Evolutionary conservation across 2,113 vertebrate genomes (phyloP).

Genomic region (Gobius niger): DNA sequence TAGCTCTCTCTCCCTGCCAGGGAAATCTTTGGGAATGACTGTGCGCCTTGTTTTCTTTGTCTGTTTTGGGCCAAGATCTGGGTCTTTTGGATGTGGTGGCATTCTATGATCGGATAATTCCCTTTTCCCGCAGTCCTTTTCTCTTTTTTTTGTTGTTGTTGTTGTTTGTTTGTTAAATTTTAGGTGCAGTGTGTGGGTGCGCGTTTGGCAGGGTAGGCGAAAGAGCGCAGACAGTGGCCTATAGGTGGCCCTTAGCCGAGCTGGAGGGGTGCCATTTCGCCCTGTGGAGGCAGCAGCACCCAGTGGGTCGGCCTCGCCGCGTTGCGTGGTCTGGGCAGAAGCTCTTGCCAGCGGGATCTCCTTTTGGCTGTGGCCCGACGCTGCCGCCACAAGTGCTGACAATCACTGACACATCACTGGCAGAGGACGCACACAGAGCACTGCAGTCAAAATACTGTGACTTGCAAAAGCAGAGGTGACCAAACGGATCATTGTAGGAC

Average conservation of each 20-base stretch:
- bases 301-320: conserved; percentile 36
- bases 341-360: conserved; percentile 65
- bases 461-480: background rate
- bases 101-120: conserved; percentile 74
- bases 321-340: conserved; percentile 44
- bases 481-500: background rate
- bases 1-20: conserved; percentile 49
- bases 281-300: conserved; percentile 64
- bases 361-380: conserved; percentile 64
- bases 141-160: background rate
- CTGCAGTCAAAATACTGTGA: conserved; percentile 16
- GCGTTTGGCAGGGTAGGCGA: conserved; percentile 55
- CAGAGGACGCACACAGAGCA: conserved; percentile 33
- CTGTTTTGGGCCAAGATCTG: conserved; percentile 70
- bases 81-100: conserved; percentile 69
- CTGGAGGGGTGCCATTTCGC: conserved; percentile 71
- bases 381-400: conserved; percentile 43
- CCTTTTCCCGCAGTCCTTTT: conserved; percentile 48
- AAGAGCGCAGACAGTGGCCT: conserved; percentile 62
- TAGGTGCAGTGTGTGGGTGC: conserved; percentile 52
- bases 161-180: conserved; percentile 17
- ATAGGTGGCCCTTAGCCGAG: conserved; percentile 69
- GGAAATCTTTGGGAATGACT: conserved; percentile 69
- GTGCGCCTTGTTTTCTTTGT: conserved; percentile 74
- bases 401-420: conserved; percentile 62